Conservation (phyloP, 2,113 vertebrate genomes). For the Psilopsiagon aurifrons region DNA sequence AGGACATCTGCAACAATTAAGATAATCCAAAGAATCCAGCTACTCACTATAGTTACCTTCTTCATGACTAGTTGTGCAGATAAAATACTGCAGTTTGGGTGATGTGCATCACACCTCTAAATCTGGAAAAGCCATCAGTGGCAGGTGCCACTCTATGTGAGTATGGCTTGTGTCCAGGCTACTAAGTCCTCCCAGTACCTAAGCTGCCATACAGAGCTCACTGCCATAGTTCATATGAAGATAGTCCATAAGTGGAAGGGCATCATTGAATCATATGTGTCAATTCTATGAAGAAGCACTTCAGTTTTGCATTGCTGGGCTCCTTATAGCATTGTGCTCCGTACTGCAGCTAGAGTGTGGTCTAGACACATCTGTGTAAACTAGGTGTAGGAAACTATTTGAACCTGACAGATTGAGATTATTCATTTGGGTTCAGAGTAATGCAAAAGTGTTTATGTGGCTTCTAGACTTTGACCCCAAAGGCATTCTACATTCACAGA, state of each 20-base stretch:
- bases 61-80: background rate
- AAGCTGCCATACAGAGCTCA: background rate
- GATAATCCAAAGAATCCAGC: background rate
- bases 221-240: background rate
- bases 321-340: background rate
- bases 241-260: background rate
- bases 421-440: background rate
- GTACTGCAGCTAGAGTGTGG: background rate
- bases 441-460: rapidly evolving
- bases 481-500: background rate
- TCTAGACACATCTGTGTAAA: background rate
- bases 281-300: background rate
- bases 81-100: background rate
- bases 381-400: background rate
- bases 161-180: rapidly evolving
- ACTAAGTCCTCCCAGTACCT: background rate
- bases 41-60: background rate
- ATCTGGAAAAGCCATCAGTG: background rate
- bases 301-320: background rate
- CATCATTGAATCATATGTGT: background rate
- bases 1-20: background rate
- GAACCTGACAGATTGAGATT: background rate
- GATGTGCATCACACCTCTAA: background rate
- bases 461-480: background rate
- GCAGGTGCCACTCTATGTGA: background rate